These are phyloP conservation scores for Caenorhabditis sulstoni DNA, from an alignment of 2,888 invertebrate species.

Conservation along the genomic window DNA sequence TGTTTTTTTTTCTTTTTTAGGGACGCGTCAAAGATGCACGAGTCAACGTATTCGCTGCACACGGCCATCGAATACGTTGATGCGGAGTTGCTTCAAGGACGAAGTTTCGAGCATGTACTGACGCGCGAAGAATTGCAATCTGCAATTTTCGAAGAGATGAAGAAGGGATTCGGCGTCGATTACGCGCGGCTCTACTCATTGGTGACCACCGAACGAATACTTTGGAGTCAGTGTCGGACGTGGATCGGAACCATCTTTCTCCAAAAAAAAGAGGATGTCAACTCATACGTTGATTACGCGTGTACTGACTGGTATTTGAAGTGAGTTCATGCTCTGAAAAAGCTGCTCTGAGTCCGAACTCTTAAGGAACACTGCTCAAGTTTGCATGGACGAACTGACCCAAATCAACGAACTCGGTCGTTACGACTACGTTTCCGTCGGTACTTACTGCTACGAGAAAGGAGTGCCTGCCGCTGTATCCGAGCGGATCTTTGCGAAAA, in stretches of 20 bases:
- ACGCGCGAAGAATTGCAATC: slow-evolving; percentile 19
- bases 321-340: slow-evolving; percentile 1
- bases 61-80: slow-evolving; percentile 33
- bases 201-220: slow-evolving; percentile 26
- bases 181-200: not conserved
- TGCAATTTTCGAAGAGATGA: slow-evolving; percentile 5
- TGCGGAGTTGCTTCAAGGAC: slow-evolving; percentile 1
- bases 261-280: not conserved
- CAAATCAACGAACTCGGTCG: slow-evolving; percentile 1
- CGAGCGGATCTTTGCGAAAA: slow-evolving; percentile 23
- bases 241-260: slow-evolving; percentile 33
- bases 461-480: slow-evolving; percentile 22
- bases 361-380: slow-evolving; percentile 20
- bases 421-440: slow-evolving; percentile 13
- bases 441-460: slow-evolving; percentile 31
- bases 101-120: not conserved
- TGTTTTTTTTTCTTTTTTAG: slow-evolving; percentile 22
- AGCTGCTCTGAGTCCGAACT: not conserved
- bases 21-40: slow-evolving; percentile 20
- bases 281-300: slow-evolving; percentile 9
- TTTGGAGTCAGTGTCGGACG: slow-evolving; percentile 31
- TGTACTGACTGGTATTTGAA: slow-evolving; percentile 39
- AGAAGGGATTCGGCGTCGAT: not conserved
- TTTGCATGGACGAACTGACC: slow-evolving; percentile 25
- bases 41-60: slow-evolving; percentile 11